Evolutionary conservation across 2,113 vertebrate genomes (phyloP).

Genomic region (Dermatemys mawii): DNA sequence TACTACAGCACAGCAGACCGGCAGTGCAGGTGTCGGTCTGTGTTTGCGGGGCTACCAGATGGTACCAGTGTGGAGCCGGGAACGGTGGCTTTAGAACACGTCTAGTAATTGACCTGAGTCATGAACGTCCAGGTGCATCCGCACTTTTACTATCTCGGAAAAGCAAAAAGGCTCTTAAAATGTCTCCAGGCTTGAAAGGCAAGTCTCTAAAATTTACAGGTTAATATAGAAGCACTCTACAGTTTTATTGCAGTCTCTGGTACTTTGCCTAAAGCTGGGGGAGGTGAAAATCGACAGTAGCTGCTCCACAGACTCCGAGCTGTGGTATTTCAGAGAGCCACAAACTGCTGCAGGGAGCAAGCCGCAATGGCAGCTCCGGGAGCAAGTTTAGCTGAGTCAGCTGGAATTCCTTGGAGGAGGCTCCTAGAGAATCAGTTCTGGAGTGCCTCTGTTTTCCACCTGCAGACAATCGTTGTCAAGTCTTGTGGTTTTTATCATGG

Average conservation of each 20-base stretch:
- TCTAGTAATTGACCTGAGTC: not conserved
- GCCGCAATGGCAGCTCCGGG: not conserved
- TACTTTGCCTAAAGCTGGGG: not conserved
- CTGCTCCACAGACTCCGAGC: not conserved
- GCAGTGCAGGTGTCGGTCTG: not conserved
- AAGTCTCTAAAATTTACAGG: not conserved
- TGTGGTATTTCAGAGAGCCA: too few species aligned
- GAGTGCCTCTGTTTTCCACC: not conserved
- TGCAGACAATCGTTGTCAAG: not conserved
- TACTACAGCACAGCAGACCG: not conserved
- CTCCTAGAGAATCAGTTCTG: not conserved
- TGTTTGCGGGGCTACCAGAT: not conserved
- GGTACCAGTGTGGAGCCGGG: not conserved
- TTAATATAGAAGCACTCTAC: not conserved
- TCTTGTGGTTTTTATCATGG: not conserved
- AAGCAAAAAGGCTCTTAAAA: not conserved
- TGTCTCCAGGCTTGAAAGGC: not conserved
- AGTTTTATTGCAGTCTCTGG: not conserved
- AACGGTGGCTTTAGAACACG: not conserved
- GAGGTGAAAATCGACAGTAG: not conserved
- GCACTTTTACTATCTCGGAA: too few species aligned
- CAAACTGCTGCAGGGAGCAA: not conserved
- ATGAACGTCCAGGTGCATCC: not conserved
- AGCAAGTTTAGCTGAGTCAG: not conserved
- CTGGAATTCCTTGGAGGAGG: not conserved